Percentiles rank a stretch among this genome's conserved stretches.
Conservation (phyloP, 2,888 invertebrate genomes). For the Choristoneura rosaceana region DNA sequence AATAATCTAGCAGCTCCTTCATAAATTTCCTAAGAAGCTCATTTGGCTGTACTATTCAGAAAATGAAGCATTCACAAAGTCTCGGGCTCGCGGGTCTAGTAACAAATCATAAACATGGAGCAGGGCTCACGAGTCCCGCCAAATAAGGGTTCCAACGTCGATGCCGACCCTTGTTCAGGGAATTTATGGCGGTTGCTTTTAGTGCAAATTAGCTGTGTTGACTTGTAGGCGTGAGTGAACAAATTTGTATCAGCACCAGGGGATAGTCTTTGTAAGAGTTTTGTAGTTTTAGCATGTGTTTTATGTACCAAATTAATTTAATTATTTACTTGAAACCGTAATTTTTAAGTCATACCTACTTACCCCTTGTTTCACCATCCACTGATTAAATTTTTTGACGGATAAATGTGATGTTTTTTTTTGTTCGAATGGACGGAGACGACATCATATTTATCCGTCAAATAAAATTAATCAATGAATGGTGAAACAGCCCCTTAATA, state of each 20-base stretch:
- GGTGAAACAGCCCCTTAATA: too few species aligned
- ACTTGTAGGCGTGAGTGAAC: constrained; percentile 74
- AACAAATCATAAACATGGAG: constrained; percentile 80
- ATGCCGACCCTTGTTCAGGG: constrained; percentile 68
- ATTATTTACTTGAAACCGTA: too few species aligned
- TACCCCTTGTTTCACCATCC: too few species aligned
- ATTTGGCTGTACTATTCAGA: constrained; percentile 27
- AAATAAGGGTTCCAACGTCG: constrained; percentile 74
- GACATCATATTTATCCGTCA: too few species aligned
- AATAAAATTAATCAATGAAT: too few species aligned
- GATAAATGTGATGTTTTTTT: too few species aligned
- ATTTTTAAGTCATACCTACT: too few species aligned
- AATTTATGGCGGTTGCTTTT: constrained; percentile 80
- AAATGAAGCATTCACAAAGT: constrained; percentile 35
- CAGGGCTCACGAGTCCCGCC: constrained; percentile 74
- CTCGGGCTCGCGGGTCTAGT: constrained; percentile 47
- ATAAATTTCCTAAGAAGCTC: constrained; percentile 31
- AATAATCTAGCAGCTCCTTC: constrained; percentile 19
- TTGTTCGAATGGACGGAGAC: too few species aligned
- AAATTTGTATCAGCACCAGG: constrained; percentile 66
- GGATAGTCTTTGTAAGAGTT: constrained; percentile 43
- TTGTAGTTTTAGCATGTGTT: constrained; percentile 14
- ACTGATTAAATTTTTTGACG: too few species aligned
- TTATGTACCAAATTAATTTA: too few species aligned
- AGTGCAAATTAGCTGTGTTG: constrained; percentile 78